Base-by-base conservation (phyloP, 2,888 invertebrate genomes). In the Lordiphosa andalusiaca region DNA sequence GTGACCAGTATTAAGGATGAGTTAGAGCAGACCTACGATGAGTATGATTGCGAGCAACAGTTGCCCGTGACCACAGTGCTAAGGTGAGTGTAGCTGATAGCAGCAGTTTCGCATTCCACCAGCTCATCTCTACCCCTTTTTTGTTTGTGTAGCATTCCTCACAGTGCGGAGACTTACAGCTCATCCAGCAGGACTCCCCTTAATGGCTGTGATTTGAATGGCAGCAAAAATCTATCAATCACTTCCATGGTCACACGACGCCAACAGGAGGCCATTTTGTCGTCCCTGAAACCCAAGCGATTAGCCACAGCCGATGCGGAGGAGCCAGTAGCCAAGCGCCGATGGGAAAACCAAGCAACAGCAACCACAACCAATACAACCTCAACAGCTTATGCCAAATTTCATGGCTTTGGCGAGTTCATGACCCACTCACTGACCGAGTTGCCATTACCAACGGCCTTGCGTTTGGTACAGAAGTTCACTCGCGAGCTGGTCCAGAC, bases 331-430 rank as follows among this genome's bases (percentile, higher is more conserved):
- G 33, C 33, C 10, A 44, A 44, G 33, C 30, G 33, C 16, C 30
- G 44, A 44, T 19, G 1, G 3, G 44, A 44, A 6, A 12, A 16
- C 6, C 12, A 4, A 16, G 16, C 13, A 9, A 10, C 44, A 13
- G 5, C 41, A 13, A 30, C 38, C 3, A 53, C 62, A 41, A 30
- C 30, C 30, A 30, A 30, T 30, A 25, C 56, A 81, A 72, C 42
- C 69, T 25, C 40, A 13, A 40, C 35, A 30, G 52, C 67, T 2
- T 65, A 73, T 57, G 80, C 68, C 37, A 78, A 78, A 41, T 80
- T 70, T 61, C 80, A 68, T 46, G 88, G 89, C 40, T 90, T 90
- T 68, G 90, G 90, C 19, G 86, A 87, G 59, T 90, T 90, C 60
- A 71, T 90, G 42, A 76, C 87, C 2, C 86, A 88, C 9, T 87